These are phyloP conservation scores for Bolinopsis microptera DNA, from an alignment of 37 sponge, comb jelly and placozoan species.

Conservation along the genomic window DNA sequence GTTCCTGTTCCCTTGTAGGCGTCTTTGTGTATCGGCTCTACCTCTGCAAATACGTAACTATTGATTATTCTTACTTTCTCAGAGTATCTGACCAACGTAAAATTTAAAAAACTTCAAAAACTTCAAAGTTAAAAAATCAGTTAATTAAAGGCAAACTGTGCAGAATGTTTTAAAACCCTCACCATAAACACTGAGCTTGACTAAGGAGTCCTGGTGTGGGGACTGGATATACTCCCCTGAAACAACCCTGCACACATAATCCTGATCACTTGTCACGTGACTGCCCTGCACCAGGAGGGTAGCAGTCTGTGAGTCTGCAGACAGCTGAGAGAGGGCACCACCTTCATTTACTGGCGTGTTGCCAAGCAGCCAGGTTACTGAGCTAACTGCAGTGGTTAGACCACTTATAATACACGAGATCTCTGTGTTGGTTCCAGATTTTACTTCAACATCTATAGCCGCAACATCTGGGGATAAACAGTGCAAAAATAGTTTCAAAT, in stretches of 20 bases:
- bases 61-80: too few relatives aligned
- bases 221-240: background rate
- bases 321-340: background rate
- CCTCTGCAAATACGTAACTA: too few relatives aligned
- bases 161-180: too few relatives aligned
- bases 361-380: background rate
- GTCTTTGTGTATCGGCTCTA: background rate
- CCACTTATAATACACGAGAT: background rate
- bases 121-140: too few relatives aligned
- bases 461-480: background rate
- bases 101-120: too few relatives aligned
- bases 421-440: background rate
- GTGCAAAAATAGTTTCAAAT: too few relatives aligned
- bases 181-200: background rate
- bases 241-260: background rate
- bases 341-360: background rate
- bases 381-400: background rate
- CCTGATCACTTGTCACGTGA: background rate
- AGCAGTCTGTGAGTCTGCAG: background rate
- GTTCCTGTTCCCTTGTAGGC: background rate
- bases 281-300: background rate
- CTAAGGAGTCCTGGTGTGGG: background rate
- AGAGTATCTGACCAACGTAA: too few relatives aligned
- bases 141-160: too few relatives aligned
- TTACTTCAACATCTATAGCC: background rate